Evolutionary conservation across 2,888 invertebrate species (phyloP).

Genomic region (Drosophila suboccidentalis): DNA sequence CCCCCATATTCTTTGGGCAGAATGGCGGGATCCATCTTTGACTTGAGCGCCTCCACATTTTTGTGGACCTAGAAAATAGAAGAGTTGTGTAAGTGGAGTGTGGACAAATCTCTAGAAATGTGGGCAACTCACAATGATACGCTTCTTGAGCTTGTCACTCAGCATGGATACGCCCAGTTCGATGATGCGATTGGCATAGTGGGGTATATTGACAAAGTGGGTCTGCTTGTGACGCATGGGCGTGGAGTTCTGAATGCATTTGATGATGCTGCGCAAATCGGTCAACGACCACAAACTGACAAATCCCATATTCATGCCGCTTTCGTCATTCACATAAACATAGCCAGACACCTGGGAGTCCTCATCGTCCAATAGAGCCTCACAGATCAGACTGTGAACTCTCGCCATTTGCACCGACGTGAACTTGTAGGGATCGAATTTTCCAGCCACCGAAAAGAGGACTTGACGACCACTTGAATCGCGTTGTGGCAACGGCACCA

Average conservation of each 20-base stretch:
- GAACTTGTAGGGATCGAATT: slow-evolving; percentile 91
- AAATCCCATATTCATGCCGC: slow-evolving; percentile 93
- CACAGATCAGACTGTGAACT: slow-evolving; percentile 94
- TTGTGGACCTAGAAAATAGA: slow-evolving; percentile 87
- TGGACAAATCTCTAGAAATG: background rate
- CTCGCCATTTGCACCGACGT: slow-evolving; percentile 94
- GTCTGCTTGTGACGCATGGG: slow-evolving; percentile 96
- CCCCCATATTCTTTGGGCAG: slow-evolving; percentile 96
- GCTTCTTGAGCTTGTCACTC: slow-evolving; percentile 93
- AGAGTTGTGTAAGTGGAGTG: background rate
- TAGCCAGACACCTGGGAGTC: slow-evolving; percentile 93
- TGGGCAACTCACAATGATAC: slow-evolving; percentile 90
- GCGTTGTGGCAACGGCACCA: slow-evolving; percentile 91
- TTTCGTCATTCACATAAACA: slow-evolving; percentile 93
- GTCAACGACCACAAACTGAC: slow-evolving; percentile 93
- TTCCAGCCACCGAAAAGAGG: slow-evolving; percentile 92
- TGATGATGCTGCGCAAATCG: slow-evolving; percentile 91
- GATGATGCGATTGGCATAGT: slow-evolving; percentile 92
- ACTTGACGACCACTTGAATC: slow-evolving; percentile 92
- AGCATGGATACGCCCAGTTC: slow-evolving; percentile 93
- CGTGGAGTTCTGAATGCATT: slow-evolving; percentile 90
- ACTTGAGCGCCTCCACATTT: slow-evolving; percentile 90
- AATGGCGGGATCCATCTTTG: slow-evolving; percentile 90
- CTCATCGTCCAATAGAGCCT: slow-evolving; percentile 94
- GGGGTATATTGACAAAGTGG: slow-evolving; percentile 94